Base-by-base conservation (phyloP, 2,888 invertebrate species). In the Amphipoea oculea region DNA sequence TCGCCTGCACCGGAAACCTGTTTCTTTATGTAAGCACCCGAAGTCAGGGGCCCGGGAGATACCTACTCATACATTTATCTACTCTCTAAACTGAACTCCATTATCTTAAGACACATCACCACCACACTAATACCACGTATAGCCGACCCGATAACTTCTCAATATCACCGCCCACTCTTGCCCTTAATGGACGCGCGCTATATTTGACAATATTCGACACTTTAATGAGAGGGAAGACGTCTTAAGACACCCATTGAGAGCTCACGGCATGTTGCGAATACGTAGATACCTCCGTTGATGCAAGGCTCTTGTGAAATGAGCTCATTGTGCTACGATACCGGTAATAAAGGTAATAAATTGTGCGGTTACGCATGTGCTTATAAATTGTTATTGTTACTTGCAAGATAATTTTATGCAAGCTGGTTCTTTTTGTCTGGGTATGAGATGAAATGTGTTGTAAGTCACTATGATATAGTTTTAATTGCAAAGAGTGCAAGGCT, bases 161-260 rank as follows among this genome's bases (percentile, higher is more conserved):
- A 92, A 92, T 92, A 90, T 91, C 89, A 84, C 93, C 95, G 94
- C 96, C 95, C 90, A 90, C 90, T 87, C 62, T 76, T 92, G 90
- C 92, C 91, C 92, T 93, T 95, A 96, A 96, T 96, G 96, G 95
- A 94, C 85, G 89, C 89, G 79, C 84, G 92, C 88, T 90, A 92
- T 93, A 92, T 94, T 96, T 95, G 95, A 96, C 96, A 95, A 96
- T 94, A 94, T 94, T 94, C 94, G 96, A 96, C 96, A 94, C 90
- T 77, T 90, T 96, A 96, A 96, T 96, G 84, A 95, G 92, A 90
- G 94, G 89, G 93, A 90, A 91, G 91, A 84, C 84, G 78, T 76
- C 79, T 89, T 86, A 91, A 89, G 81, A 87, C 88, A 89, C 40
- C 54, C 82, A 88, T 91, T 89, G 78, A 87, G 82, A 82, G 85